Base-by-base conservation (phyloP, 2,888 invertebrate genomes). In the Tinea trinotella region DNA sequence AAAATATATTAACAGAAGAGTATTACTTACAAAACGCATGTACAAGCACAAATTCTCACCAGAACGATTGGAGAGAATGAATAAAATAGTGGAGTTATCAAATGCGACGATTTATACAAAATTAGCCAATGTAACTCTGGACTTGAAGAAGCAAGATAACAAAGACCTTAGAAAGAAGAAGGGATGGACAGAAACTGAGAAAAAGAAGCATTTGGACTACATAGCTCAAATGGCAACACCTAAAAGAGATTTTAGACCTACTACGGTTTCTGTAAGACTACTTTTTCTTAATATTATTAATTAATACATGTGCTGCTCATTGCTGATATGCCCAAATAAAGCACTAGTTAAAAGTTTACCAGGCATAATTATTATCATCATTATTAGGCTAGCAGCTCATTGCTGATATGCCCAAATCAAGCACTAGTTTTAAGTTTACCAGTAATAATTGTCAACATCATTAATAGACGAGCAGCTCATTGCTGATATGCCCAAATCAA, bases 141-240 rank as follows among this genome's bases (percentile, higher is more conserved):
- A 79, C 53, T 63, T 81, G 0, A 83, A 76, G 64, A 54, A 72
- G 56, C 60, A 61, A 12, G 76, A 78, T 6, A 59, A 61, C 0
- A 77, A 75, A 56, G 76, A 78, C 9, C 58, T 61, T 0, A 77
- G 75, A 56, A 81, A 75, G 63, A 81, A 72, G 58, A 64, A 62
- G 3, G 74, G 70, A 0, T 84, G 84, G 83, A 63, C 72, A 0
- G 74, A 79, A 56, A 70, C 70, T 15, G 83, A 83, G 2, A 84
- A 84, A 83, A 82, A 81, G 62, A 81, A 80, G 55, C 85, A 83
- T 55, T 81, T 80, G 80, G 83, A 84, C 7, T 77, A 84, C 34
- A 79, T 85, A 24, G 58, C 63, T 3, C 74, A 74, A 55, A 76
- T 86, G 1, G 68, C 84, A 2, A 66, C 55, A 3, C 79, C 84